Evolutionary conservation across 2,797 vertebrate genomes (phyloP), one percentile per base, ranked within the genome.

Genomic region (Hybognathus amarus): DNA sequence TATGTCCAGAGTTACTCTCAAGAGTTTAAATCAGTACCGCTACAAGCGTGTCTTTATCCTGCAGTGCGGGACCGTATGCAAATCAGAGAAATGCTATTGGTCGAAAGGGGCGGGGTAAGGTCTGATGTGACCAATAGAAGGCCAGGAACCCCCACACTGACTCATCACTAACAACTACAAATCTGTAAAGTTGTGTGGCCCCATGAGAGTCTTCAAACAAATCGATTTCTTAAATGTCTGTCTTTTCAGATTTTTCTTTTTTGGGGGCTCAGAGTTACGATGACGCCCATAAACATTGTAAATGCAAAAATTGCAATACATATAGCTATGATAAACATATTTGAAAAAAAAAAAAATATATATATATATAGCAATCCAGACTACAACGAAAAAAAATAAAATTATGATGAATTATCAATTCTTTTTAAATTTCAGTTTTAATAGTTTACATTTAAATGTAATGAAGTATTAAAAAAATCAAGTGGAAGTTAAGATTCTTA

Each of bases 41-140:
- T 89, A 76, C 89, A 86, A 85, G 87, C 92, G 45, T 82, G 91
- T 90, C 91, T 95, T 93, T 94, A 96, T 94, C 89, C 81, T 45
- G 2, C 27, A n/a, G 50, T 59, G 76, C 33, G 36, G 91, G 79
- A 88, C 87, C 88, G 88, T 38, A 93, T 94, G 94, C 93, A 90
- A 92, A 95, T 94, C 87, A 38, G 54, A 30, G 38, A 33, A 10
- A 27, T 79, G 2, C 76, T 88, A 95, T 95, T 96, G 94, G 95
- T 82, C 89, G 83, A 38, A 27, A 63, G 22, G 38, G n/a, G 56
- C 12, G 78, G 87, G 92, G 91, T 83, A 90, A 92, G 77, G 89
- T 80, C 82, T 87, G 79, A 79, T 66, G 80, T 76, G 52, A 77
- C 56, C 86, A 50, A 54, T 63, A 71, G 47, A 47, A 67, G 0